Conservation (phyloP, 1,140 invertebrate species). For the Heliconius hermathena region DNA sequence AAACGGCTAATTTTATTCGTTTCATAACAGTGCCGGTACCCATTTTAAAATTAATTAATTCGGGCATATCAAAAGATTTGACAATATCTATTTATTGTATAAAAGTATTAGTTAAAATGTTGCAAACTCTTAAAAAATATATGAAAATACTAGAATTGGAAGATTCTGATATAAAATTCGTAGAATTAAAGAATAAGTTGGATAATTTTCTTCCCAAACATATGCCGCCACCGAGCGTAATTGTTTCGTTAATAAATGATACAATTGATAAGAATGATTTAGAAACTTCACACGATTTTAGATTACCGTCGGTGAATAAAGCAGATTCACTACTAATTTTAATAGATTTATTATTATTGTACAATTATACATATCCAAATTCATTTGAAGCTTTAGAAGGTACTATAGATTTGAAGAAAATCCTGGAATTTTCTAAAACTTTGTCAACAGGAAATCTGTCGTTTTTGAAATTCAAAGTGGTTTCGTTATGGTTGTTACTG, state of each 20-base stretch:
- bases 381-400: slow-evolving; percentile 78
- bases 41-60: slow-evolving; percentile 75
- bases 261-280: slow-evolving; percentile 48
- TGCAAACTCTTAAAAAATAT: slow-evolving; percentile 73
- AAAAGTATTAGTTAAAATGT: slow-evolving; percentile 77
- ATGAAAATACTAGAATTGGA: slow-evolving; percentile 64
- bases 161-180: slow-evolving; percentile 52
- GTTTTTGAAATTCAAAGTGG: slow-evolving; percentile 85
- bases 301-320: slow-evolving; percentile 53
- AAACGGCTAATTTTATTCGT: slow-evolving; percentile 79
- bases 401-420: slow-evolving; percentile 75
- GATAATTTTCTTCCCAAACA: slow-evolving; percentile 79
- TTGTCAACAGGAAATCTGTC: slow-evolving; percentile 64
- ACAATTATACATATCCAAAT: slow-evolving; percentile 81
- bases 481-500: slow-evolving; percentile 84
- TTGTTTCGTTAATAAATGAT: slow-evolving; percentile 79
- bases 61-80: slow-evolving; percentile 69
- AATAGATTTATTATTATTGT: slow-evolving; percentile 82
- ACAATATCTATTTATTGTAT: slow-evolving; percentile 76
- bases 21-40: slow-evolving; percentile 78
- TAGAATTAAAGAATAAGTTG: slow-evolving; percentile 71
- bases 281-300: slow-evolving; percentile 56
- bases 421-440: slow-evolving; percentile 70
- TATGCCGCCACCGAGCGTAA: slow-evolving; percentile 77
- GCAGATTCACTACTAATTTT: slow-evolving; percentile 77